Evolutionary conservation across 2,888 invertebrate species (phyloP), one percentile per base, ranked within the genome.

Genomic region (Ernsta delagoae): DNA sequence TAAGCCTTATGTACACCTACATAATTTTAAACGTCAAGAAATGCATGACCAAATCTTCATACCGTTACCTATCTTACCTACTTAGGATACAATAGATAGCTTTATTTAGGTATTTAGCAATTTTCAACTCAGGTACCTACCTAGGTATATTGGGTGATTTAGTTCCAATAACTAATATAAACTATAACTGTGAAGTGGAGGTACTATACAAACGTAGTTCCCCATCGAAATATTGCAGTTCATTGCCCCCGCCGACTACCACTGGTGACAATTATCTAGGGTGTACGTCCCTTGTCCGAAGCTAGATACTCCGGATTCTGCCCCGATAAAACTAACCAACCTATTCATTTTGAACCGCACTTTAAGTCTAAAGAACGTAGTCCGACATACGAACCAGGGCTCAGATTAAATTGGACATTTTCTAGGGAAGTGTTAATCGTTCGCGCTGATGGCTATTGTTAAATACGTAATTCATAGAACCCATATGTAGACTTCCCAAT

Each of bases 201-300:
- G 57, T 77, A 61, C 36, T 36, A 56, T 54, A 11, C 54, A 5
- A 24, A 8, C 53, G 56, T 63, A 69, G 70, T 60, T 69, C 74
- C 75, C 75, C 62, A 66, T 69, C 71, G 65, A 75, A 75, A 80
- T 77, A 78, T 79, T 74, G 73, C 77, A 79, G 88, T 84, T 86
- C 87, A 83, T 81, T 85, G 84, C 80, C 78, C 84, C 78, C 81
- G 78, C 74, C 57, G 39, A 63, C 56, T 68, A 68, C 62, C 53
- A 34, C 78, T 70, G 76, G 79, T 79, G 83, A 84, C 83, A 82
- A 85, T 86, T 85, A 85, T 80, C 76, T 75, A 76, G 79, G 83
- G 87, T 83, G 81, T 71, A 76, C 78, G 78, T 79, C 84, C 77
- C 80, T 76, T 75, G 74, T 62, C 68, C 68, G 62, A 62, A 48